Conservation (phyloP, 2,888 invertebrate species). For the Philhelius pedissequus region DNA sequence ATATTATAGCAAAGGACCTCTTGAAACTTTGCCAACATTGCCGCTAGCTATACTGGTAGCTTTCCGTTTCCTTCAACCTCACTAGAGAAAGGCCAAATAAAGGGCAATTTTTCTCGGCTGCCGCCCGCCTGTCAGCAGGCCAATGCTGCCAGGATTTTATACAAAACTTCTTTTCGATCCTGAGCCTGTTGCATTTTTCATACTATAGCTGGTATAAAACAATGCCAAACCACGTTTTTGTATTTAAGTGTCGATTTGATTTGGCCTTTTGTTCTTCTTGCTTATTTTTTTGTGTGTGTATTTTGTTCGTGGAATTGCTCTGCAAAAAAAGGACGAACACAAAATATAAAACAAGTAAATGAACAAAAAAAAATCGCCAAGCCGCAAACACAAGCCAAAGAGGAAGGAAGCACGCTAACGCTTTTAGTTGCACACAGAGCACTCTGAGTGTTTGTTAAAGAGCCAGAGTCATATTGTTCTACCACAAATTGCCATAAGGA, state of each 20-base stretch:
- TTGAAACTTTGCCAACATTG: slow-evolving; percentile 70
- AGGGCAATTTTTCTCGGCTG: slow-evolving; percentile 50
- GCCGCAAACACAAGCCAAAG: slow-evolving; percentile 54
- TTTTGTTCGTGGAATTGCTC: not conserved
- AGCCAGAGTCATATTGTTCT: slow-evolving; percentile 54
- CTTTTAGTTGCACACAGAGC: slow-evolving; percentile 57
- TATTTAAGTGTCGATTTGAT: slow-evolving; percentile 70
- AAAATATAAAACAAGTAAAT: slow-evolving; percentile 7
- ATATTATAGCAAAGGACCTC: slow-evolving; percentile 50
- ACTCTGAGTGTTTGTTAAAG: slow-evolving; percentile 51
- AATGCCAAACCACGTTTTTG: slow-evolving; percentile 69
- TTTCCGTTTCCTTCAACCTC: not conserved
- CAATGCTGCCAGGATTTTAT: not conserved
- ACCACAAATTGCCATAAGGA: slow-evolving; percentile 68
- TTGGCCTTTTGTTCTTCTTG: slow-evolving; percentile 54
- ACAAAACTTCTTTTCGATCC: not conserved
- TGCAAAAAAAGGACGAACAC: slow-evolving; percentile 9
- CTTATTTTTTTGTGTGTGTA: not conserved
- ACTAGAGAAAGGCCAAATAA: slow-evolving; percentile 34
- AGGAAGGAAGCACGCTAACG: slow-evolving; percentile 65
- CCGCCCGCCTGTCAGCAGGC: slow-evolving; percentile 41
- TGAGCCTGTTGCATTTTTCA: slow-evolving; percentile 70
- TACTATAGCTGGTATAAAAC: too few species aligned
- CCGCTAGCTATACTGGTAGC: not conserved
- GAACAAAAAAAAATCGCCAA: slow-evolving; percentile 7